Percentiles rank a stretch among this genome's conserved stretches.
Conservation (phyloP, 2,113 vertebrate genomes). For the Desmodus rotundus region DNA sequence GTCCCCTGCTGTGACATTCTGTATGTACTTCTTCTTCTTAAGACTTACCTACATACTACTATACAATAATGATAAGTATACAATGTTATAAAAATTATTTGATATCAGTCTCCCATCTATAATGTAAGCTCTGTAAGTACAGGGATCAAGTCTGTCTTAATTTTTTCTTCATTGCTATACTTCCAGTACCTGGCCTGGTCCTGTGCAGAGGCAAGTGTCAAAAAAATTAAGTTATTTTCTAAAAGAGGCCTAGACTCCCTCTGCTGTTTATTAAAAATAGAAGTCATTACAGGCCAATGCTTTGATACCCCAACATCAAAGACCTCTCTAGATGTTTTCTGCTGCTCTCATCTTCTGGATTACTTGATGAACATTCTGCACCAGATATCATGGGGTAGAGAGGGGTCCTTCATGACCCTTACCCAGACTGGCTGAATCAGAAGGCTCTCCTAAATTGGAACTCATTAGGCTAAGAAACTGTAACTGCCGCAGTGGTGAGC, state of each 20-base stretch:
- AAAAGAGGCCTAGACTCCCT: not conserved
- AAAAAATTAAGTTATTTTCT: constrained; percentile 20
- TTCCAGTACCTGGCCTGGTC: not conserved
- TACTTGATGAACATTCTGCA: not conserved
- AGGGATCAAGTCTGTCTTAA: not conserved
- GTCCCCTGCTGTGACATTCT: not conserved
- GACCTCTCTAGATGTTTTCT: not conserved
- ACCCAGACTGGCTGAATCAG: not conserved
- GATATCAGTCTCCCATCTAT: not conserved
- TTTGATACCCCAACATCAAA: not conserved
- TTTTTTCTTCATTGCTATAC: not conserved
- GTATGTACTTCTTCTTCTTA: not conserved
- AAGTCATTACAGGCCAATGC: not conserved
- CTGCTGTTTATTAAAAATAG: not conserved
- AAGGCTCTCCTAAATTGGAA: not conserved
- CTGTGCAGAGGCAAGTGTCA: not conserved
- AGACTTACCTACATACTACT: not conserved
- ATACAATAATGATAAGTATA: not conserved
- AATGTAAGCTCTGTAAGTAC: not conserved
- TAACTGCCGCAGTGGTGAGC: not conserved
- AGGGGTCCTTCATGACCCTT: not conserved
- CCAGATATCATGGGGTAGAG: not conserved
- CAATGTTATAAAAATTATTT: not conserved
- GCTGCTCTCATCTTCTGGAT: not conserved
- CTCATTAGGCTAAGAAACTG: not conserved